Percentiles rank a stretch among this genome's conserved stretches.
phyloP scores from a whole-genome alignment of 2,113 vertebrate genomes.

The Psettodes erumei region DNA sequence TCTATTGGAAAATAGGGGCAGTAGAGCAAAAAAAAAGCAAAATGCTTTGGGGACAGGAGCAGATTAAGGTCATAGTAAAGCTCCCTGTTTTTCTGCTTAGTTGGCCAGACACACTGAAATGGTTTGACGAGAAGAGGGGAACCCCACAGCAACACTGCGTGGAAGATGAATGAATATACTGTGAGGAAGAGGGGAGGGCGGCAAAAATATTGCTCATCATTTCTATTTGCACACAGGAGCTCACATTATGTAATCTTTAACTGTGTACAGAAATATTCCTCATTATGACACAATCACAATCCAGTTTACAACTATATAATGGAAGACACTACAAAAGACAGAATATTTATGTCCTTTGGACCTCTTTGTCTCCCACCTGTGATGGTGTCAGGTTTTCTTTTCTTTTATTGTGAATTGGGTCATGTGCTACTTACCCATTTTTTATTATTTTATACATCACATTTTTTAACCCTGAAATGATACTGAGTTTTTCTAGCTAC shows the following conservation, averaged over 20 bases:
- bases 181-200: neutral
- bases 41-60: neutral
- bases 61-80: constrained; percentile 60
- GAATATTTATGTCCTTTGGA: neutral
- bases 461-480: too few relatives aligned
- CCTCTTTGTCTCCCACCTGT: too few relatives aligned
- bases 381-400: too few relatives aligned
- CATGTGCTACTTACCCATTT: too few relatives aligned
- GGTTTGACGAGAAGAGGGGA: constrained; percentile 4
- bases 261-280: neutral
- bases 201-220: neutral
- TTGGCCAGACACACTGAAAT: constrained; percentile 15
- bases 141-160: neutral
- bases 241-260: too few relatives aligned
- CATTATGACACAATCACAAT: neutral
- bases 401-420: too few relatives aligned
- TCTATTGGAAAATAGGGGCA: neutral
- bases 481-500: too few relatives aligned
- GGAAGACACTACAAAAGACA: too few relatives aligned
- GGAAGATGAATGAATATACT: neutral
- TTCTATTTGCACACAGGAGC: neutral
- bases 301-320: too few relatives aligned
- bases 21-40: constrained; percentile 7
- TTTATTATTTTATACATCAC: too few relatives aligned
- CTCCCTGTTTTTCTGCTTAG: constrained; percentile 33